These are phyloP conservation scores for Apis dorsata DNA, from an alignment of 1,140 invertebrate genomes.

Conservation along the genomic window DNA sequence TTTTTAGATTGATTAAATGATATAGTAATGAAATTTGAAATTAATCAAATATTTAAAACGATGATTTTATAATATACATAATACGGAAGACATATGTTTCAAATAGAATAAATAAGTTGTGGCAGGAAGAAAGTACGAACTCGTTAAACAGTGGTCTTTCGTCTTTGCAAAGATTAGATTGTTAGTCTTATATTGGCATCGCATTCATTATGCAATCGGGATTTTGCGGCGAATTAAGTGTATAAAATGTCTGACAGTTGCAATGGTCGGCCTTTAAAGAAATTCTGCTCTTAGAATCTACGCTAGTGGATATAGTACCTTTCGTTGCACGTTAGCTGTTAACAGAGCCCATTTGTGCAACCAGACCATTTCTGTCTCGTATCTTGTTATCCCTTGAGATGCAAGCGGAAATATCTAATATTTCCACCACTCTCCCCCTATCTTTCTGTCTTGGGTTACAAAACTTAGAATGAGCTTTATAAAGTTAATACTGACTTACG, in stretches of 20 bases:
- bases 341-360: slow-evolving; percentile 52
- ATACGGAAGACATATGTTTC: not conserved
- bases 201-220: slow-evolving; percentile 13
- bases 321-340: slow-evolving; percentile 27
- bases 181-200: slow-evolving; percentile 17
- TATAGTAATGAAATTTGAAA: too few species aligned
- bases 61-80: not conserved
- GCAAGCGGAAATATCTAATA: slow-evolving; percentile 46
- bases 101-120: not conserved
- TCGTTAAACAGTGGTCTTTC: slow-evolving; percentile 31
- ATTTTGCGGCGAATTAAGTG: slow-evolving; percentile 15
- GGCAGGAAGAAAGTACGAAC: slow-evolving; percentile 40
- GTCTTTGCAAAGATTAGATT: slow-evolving; percentile 26
- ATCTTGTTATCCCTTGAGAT: slow-evolving; percentile 58
- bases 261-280: slow-evolving; percentile 9
- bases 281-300: not conserved
- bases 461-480: slow-evolving; percentile 24
- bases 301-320: slow-evolving; percentile 3
- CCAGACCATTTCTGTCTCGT: slow-evolving; percentile 51
- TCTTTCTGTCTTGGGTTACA: slow-evolving; percentile 21
- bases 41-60: too few species aligned
- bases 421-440: slow-evolving; percentile 29
- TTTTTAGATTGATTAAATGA: too few species aligned
- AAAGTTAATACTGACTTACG: not conserved
- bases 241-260: slow-evolving; percentile 9